Evolutionary conservation across 2,888 invertebrate genomes (phyloP).

Genomic region (Drosophila merina): DNA sequence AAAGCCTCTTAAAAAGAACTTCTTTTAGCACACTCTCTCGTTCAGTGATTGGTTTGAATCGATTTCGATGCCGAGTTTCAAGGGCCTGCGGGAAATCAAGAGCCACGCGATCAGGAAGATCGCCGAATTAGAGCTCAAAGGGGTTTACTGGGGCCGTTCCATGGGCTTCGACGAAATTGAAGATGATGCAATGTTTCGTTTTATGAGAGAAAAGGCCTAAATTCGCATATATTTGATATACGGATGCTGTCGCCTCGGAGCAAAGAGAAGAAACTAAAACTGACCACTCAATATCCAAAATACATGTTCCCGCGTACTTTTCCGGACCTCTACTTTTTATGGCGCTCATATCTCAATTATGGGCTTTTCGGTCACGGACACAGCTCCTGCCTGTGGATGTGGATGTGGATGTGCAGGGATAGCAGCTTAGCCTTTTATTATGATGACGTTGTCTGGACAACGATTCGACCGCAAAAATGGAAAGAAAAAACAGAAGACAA

Average conservation of each 20-base stretch:
- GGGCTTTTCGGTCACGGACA: conserved; percentile 1
- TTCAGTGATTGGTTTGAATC: conserved; percentile 18
- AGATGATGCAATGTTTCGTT: conserved; percentile 15
- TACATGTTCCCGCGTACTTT: not conserved
- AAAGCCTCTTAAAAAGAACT: rapidly evolving
- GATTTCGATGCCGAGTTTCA: conserved; percentile 1
- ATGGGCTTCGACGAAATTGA: conserved; percentile 19
- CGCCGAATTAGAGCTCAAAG: conserved; percentile 12
- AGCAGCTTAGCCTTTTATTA: conserved; percentile 32
- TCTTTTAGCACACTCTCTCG: rapidly evolving
- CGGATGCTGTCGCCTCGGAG: too few relatives aligned
- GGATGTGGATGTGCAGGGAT: not conserved
- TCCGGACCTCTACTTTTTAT: conserved; percentile 3
- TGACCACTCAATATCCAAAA: conserved; percentile 2
- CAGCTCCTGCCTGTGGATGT: not conserved
- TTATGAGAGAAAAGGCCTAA: conserved; percentile 13
- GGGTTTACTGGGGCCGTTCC: conserved; percentile 19
- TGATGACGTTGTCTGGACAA: conserved; percentile 42
- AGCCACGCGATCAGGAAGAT: conserved; percentile 8
- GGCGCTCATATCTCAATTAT: conserved; percentile 13
- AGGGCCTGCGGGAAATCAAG: conserved; percentile 11
- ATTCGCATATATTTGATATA: not conserved
- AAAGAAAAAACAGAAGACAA: conserved; percentile 8
- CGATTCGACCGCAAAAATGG: conserved; percentile 59
- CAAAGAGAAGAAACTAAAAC: not conserved